A percentile compares a stretch with the other conserved stretches of the same genome.
Conservation (phyloP, 2,888 invertebrate genomes). For the Trilocha varians region DNA sequence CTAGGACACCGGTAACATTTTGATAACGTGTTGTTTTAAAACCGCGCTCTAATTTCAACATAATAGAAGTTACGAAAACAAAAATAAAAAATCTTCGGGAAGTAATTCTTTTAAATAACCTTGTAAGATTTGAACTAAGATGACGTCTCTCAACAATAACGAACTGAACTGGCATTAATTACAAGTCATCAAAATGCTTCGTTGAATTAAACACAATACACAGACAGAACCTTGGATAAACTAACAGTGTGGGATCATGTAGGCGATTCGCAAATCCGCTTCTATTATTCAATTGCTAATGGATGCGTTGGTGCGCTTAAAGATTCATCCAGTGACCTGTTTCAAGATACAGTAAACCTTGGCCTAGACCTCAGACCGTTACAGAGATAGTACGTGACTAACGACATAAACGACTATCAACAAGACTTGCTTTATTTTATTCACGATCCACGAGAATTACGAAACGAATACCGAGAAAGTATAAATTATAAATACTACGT, state of each 20-base stretch:
- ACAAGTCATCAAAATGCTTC: too few species aligned
- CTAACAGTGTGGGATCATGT: conserved; percentile 17
- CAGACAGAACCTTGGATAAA: conserved; percentile 15
- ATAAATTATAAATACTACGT: too few species aligned
- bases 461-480: background rate
- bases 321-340: background rate
- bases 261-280: conserved; percentile 18
- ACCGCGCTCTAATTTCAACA: background rate
- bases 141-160: too few species aligned
- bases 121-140: background rate
- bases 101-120: background rate
- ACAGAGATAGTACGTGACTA: conserved; percentile 19
- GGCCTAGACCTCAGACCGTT: conserved; percentile 16
- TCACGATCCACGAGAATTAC: background rate
- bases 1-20: conserved; percentile 7
- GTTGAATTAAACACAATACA: too few species aligned
- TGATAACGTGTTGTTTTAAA: conserved; percentile 4
- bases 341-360: conserved; percentile 17
- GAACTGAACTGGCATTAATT: too few species aligned
- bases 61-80: background rate
- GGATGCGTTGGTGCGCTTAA: conserved; percentile 3
- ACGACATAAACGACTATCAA: conserved; percentile 12
- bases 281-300: conserved; percentile 21
- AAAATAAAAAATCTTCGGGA: background rate
- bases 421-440: conserved; percentile 11